A percentile compares a stretch with the other conserved stretches of the same genome.
Evolutionary conservation across 2,888 invertebrate species (phyloP).

Genomic region (Tetropium fuscum): DNA sequence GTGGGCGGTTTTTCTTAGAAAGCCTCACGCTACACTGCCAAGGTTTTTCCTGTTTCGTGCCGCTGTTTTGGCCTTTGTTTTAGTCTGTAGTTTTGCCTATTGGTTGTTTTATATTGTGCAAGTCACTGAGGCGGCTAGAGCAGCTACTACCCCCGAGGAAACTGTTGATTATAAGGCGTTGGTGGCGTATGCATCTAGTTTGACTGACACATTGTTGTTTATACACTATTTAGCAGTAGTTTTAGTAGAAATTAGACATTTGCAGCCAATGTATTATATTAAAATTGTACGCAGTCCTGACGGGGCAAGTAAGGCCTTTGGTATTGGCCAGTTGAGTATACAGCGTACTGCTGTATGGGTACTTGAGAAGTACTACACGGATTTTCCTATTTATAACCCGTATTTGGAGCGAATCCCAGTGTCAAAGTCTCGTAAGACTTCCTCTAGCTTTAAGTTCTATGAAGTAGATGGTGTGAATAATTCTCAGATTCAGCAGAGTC

Average conservation of each 20-base stretch:
- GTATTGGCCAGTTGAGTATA: slow-evolving; percentile 92
- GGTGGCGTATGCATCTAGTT: slow-evolving; percentile 92
- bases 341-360: slow-evolving; percentile 97
- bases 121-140: slow-evolving; percentile 83
- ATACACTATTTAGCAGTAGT: slow-evolving; percentile 95
- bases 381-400: slow-evolving; percentile 97
- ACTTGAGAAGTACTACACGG: slow-evolving; percentile 94
- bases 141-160: slow-evolving; percentile 83
- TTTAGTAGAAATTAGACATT: slow-evolving; percentile 91
- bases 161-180: slow-evolving; percentile 88
- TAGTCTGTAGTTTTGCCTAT: slow-evolving; percentile 94
- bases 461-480: slow-evolving; percentile 88
- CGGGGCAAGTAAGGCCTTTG: slow-evolving; percentile 89
- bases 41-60: slow-evolving; percentile 92
- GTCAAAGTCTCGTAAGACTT: slow-evolving; percentile 82
- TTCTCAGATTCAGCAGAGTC: slow-evolving; percentile 75
- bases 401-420: slow-evolving; percentile 93
- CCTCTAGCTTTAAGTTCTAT: slow-evolving; percentile 94
- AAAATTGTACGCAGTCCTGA: slow-evolving; percentile 96
- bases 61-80: slow-evolving; percentile 87
- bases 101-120: slow-evolving; percentile 99
- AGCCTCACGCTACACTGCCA: slow-evolving; percentile 88
- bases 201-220: slow-evolving; percentile 93
- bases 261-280: slow-evolving; percentile 89
- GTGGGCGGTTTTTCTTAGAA: slow-evolving; percentile 92